Percentiles rank a stretch among this genome's conserved stretches.
Conservation (phyloP, 2,113 vertebrate species). For the Myocastor coypus region DNA sequence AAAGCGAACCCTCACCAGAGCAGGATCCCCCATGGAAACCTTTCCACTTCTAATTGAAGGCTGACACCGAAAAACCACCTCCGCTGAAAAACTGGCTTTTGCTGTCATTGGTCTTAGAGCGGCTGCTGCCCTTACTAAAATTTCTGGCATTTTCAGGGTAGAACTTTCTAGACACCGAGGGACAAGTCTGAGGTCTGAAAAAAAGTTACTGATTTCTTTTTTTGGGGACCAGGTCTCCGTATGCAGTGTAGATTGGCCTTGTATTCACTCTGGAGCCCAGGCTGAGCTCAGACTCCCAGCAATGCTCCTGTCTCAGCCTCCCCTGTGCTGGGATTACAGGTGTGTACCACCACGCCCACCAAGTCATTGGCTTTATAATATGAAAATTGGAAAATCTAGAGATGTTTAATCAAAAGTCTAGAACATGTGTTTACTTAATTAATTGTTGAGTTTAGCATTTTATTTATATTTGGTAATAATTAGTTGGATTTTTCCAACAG, state of each 20-base stretch:
- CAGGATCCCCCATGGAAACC: background rate
- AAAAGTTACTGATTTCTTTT: background rate
- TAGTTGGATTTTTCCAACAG: background rate
- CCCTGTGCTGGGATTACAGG: background rate
- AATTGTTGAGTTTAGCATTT: constrained; percentile 42
- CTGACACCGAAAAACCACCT: background rate
- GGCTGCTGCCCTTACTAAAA: background rate
- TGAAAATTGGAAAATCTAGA: constrained; percentile 31
- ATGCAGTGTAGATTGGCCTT: background rate
- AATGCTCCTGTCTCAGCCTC: background rate
- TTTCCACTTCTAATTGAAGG: background rate
- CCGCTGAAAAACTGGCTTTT: background rate
- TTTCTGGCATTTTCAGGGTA: background rate
- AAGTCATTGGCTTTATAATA: background rate
- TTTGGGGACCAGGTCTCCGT: background rate
- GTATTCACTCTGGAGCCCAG: background rate
- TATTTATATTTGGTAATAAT: constrained; percentile 67
- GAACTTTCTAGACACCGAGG: background rate
- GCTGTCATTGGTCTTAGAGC: background rate
- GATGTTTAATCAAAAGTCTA: constrained; percentile 34
- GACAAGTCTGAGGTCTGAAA: background rate
- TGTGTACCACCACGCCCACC: no score
- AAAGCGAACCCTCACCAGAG: background rate
- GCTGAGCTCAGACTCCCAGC: background rate
- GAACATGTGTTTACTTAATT: constrained; percentile 27